These are phyloP conservation scores for Thaleichthys pacificus DNA, from an alignment of 2,797 vertebrate genomes.

Conservation along the genomic window DNA sequence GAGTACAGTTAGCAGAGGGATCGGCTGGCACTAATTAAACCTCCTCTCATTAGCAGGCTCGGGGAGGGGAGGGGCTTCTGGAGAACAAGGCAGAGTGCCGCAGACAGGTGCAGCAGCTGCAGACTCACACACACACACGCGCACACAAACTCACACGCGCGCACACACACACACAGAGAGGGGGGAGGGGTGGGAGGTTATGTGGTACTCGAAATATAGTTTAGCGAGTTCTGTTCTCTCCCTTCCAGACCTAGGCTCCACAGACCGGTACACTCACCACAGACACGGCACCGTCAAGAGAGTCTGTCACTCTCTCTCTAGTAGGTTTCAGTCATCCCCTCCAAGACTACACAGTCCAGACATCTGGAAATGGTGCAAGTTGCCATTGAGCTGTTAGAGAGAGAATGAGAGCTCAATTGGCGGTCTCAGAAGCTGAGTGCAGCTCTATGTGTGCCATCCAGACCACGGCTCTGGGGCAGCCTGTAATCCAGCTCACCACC, in stretches of 20 bases:
- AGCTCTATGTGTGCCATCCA: slow-evolving; percentile 68
- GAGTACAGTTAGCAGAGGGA: slow-evolving; percentile 71
- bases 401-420: slow-evolving; percentile 51
- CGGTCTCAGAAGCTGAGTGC: slow-evolving; percentile 64
- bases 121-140: slow-evolving; percentile 22
- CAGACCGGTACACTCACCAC: slow-evolving; percentile 18
- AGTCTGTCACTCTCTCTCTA: not conserved
- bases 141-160: slow-evolving; percentile 2
- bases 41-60: slow-evolving; percentile 72
- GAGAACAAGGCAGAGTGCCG: slow-evolving; percentile 49
- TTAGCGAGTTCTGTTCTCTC: slow-evolving; percentile 17
- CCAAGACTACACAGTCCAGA: slow-evolving; percentile 62
- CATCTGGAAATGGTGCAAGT: slow-evolving; percentile 70
- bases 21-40: slow-evolving; percentile 78
- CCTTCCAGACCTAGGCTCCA: slow-evolving; percentile 35
- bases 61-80: slow-evolving; percentile 52
- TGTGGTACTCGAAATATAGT: no score
- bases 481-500: slow-evolving; percentile 74
- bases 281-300: not conserved
- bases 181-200: no score
- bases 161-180: not conserved
- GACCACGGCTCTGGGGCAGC: slow-evolving; percentile 70
- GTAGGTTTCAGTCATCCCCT: slow-evolving; percentile 39
- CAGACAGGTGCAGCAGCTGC: slow-evolving; percentile 51
- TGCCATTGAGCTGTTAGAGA: slow-evolving; percentile 62